A percentile compares a stretch with the other conserved stretches of the same genome.
These are phyloP conservation scores for Lamellibrachia columna DNA, from an alignment of 2,888 invertebrate species.

Conservation along the genomic window DNA sequence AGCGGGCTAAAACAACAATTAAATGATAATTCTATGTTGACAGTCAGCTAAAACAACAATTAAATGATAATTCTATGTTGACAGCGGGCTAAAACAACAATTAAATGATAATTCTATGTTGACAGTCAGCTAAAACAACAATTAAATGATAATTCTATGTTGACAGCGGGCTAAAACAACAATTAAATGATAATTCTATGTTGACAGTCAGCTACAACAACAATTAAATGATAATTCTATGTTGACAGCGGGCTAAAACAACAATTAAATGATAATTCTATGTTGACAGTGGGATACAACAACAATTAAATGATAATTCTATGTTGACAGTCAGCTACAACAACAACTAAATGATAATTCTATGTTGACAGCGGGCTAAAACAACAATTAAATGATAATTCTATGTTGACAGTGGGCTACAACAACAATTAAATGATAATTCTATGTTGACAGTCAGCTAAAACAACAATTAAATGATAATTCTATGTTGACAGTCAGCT, in stretches of 20 bases:
- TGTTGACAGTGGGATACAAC: slow-evolving; percentile 33
- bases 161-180: slow-evolving; percentile 32
- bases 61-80: slow-evolving; percentile 40
- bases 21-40: slow-evolving; percentile 70
- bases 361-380: slow-evolving; percentile 83
- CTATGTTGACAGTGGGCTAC: slow-evolving; percentile 33
- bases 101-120: slow-evolving; percentile 26
- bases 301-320: no score
- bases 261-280: slow-evolving; percentile 78
- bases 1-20: slow-evolving; percentile 97
- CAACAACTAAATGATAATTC: slow-evolving; percentile 69
- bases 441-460: slow-evolving; percentile 70
- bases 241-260: slow-evolving; percentile 90
- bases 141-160: slow-evolving; percentile 74
- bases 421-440: no score
- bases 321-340: slow-evolving; percentile 86
- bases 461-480: background rate
- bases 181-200: background rate
- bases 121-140: slow-evolving; percentile 93
- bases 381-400: slow-evolving; percentile 84
- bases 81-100: slow-evolving; percentile 93
- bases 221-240: slow-evolving; percentile 45
- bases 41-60: slow-evolving; percentile 31
- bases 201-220: slow-evolving; percentile 92
- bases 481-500: slow-evolving; percentile 77